Percentiles rank a stretch among this genome's conserved stretches.
These are phyloP conservation scores for Limnephilus marmoratus DNA, from an alignment of 2,888 invertebrate species.

Conservation along the genomic window DNA sequence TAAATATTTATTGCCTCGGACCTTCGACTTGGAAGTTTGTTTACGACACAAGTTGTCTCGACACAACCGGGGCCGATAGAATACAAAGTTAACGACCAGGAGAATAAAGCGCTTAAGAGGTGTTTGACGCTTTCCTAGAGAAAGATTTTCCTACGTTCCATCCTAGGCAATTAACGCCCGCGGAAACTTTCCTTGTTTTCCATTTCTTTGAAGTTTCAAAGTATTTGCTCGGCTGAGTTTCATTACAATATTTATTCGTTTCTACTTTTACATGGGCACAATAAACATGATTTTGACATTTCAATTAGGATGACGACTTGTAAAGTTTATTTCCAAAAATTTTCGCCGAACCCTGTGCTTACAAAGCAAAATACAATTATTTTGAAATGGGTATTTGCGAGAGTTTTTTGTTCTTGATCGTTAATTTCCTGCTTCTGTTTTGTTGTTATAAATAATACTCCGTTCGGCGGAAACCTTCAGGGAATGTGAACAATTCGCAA, in stretches of 20 bases:
- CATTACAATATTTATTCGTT: conserved; percentile 8
- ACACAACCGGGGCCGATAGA: conserved; percentile 58
- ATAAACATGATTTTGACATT: conserved; percentile 33
- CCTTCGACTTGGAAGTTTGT: conserved; percentile 59
- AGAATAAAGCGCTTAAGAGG: conserved; percentile 19
- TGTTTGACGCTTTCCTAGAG: conserved; percentile 29
- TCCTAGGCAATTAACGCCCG: not conserved
- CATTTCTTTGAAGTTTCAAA: not conserved
- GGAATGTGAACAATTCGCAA: not conserved
- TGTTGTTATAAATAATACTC: not conserved
- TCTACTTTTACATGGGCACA: not conserved
- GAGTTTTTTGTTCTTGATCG: not conserved
- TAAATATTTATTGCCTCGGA: conserved; percentile 64
- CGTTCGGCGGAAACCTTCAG: not conserved
- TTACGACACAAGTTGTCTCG: conserved; percentile 52
- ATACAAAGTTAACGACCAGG: conserved; percentile 57
- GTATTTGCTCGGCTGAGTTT: not conserved
- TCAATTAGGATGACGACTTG: conserved; percentile 28
- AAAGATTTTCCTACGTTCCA: not conserved
- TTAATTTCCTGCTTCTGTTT: conserved; percentile 2
- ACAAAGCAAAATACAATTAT: conserved; percentile 12
- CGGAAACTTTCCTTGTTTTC: not conserved
- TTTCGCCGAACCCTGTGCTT: not conserved
- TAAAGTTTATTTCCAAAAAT: conserved; percentile 5
- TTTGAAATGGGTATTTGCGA: conserved; percentile 3